Percentiles rank a stretch among this genome's conserved stretches.
Conservation (phyloP, 2,797 vertebrate species). For the Ispidina lecontei region DNA sequence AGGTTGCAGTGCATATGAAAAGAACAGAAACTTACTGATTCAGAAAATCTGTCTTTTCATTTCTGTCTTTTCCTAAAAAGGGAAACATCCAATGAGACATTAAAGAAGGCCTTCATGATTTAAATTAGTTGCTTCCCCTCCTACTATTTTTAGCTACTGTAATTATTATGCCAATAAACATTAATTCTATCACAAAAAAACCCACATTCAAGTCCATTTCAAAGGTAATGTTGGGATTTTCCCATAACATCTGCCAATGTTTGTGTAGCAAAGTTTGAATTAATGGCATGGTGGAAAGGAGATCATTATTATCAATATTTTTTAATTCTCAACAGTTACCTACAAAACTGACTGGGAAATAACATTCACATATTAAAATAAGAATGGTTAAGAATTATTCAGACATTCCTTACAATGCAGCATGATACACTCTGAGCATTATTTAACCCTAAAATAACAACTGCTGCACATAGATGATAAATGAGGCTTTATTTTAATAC, state of each 20-base stretch:
- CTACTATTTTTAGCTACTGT: not conserved
- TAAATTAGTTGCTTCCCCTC: not conserved
- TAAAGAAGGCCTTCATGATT: not conserved
- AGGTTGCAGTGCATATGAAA: not conserved
- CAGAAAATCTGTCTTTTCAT: not conserved
- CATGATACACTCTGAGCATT: not conserved
- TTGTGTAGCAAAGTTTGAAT: not conserved
- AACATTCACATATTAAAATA: not conserved
- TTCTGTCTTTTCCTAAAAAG: not conserved
- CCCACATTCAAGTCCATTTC: not conserved
- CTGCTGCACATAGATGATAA: rapidly evolving
- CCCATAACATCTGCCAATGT: not conserved
- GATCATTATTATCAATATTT: not conserved
- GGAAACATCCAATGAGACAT: not conserved
- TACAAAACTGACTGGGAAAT: not conserved
- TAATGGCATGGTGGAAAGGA: not conserved
- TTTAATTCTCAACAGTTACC: not conserved
- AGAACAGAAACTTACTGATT: not conserved
- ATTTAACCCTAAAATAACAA: not conserved
- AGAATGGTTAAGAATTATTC: not conserved
- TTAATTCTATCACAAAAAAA: not conserved
- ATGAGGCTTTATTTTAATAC: not conserved
- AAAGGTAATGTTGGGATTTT: not conserved
- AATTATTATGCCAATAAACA: not conserved
- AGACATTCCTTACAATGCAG: not conserved